These are phyloP conservation scores for Oeneis ivallda DNA, from an alignment of 2,888 invertebrate species.

Conservation along the genomic window DNA sequence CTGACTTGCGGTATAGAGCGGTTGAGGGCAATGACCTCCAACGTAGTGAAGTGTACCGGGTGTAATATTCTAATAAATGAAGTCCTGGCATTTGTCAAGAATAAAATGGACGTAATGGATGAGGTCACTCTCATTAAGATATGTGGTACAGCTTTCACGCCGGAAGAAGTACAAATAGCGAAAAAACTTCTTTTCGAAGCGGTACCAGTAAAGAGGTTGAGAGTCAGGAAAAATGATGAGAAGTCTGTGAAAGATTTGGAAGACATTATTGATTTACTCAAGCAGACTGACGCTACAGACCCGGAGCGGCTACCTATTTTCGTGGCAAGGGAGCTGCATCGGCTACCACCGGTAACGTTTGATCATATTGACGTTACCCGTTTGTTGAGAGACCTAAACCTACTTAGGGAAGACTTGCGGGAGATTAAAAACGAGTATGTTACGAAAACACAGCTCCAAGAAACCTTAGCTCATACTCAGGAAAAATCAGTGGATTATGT, in stretches of 20 bases:
- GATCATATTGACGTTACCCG: not conserved
- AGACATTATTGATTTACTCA: too few species aligned
- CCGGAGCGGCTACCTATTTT: not conserved
- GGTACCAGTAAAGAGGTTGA: not conserved
- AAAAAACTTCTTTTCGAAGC: too few species aligned
- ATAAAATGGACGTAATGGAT: too few species aligned
- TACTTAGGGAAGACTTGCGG: too few species aligned
- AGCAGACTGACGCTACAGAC: not conserved
- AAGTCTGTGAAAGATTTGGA: not conserved
- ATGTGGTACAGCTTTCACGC: too few species aligned
- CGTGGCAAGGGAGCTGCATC: not conserved
- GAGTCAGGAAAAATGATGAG: not conserved
- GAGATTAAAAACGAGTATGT: too few species aligned
- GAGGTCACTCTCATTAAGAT: too few species aligned
- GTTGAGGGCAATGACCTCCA: not conserved
- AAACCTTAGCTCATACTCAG: not conserved
- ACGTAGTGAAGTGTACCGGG: not conserved
- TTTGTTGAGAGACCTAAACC: not conserved
- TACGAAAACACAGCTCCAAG: not conserved
- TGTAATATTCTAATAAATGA: not conserved
- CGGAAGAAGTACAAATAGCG: too few species aligned
- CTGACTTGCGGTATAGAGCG: too few species aligned
- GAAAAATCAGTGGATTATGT: not conserved
- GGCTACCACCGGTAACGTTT: not conserved
- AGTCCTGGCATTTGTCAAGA: too few species aligned